These are phyloP conservation scores for Silurus lanzhouensis DNA, from an alignment of 2,797 vertebrate genomes.

Conservation along the genomic window DNA sequence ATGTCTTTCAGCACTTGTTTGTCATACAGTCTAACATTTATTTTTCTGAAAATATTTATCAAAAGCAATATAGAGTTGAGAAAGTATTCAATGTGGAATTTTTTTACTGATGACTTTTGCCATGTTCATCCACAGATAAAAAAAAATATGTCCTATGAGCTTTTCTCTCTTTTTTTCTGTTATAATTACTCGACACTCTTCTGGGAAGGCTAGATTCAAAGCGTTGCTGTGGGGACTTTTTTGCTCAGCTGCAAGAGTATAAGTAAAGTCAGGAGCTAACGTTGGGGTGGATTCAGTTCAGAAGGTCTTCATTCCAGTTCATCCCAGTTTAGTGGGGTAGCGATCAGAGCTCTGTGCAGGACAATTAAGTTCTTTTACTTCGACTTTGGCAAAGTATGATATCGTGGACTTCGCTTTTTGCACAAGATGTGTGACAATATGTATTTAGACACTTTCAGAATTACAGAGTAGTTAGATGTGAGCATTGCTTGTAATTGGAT, in stretches of 20 bases:
- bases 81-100: neutral
- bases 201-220: neutral
- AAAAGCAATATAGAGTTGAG: neutral
- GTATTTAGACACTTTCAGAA: neutral
- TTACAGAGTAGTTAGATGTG: neutral
- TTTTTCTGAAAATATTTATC: neutral
- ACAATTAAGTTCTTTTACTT: neutral
- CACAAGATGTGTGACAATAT: neutral
- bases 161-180: too few relatives aligned
- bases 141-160: neutral
- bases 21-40: neutral
- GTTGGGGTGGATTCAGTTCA: too few relatives aligned
- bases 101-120: neutral
- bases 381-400: neutral
- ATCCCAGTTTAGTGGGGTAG: neutral
- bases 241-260: neutral
- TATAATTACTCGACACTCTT: neutral
- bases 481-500: neutral
- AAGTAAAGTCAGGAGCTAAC: neutral
- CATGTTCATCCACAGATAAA: neutral
- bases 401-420: neutral
- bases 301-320: neutral
- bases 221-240: neutral
- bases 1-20: neutral
- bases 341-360: neutral